Evolutionary conservation across 2,888 invertebrate genomes (phyloP).

Genomic region (Dynastes tityus): DNA sequence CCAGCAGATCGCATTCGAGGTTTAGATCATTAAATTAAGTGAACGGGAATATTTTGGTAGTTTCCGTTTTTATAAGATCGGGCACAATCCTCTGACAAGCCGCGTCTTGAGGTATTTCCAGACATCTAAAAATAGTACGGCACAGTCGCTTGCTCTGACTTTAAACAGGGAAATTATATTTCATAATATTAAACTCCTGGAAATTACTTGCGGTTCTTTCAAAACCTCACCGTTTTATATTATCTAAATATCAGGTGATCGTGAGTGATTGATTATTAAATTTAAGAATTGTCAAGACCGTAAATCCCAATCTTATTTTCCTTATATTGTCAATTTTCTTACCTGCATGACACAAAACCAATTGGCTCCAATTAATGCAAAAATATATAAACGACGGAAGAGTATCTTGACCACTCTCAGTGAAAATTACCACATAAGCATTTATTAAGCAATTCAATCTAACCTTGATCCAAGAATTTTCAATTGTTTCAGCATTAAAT

Average conservation of each 20-base stretch:
- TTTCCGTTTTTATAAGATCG: conserved; percentile 59
- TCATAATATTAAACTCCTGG: conserved; percentile 63
- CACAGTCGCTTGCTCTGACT: conserved; percentile 64
- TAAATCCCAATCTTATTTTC: no score
- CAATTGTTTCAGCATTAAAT: no score
- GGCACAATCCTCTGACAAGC: conserved; percentile 59
- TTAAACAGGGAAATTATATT: conserved; percentile 67
- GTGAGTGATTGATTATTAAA: not conserved
- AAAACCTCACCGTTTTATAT: conserved; percentile 16
- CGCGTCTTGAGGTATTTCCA: conserved; percentile 67
- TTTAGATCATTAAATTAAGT: conserved; percentile 48
- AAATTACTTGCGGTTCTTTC: conserved; percentile 46
- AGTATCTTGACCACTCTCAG: no score
- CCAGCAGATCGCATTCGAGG: conserved; percentile 45
- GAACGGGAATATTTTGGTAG: conserved; percentile 55
- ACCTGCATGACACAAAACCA: no score
- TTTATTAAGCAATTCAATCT: no score
- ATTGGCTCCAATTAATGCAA: no score
- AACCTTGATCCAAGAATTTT: no score
- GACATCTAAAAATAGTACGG: conserved; percentile 67
- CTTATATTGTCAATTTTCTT: no score
- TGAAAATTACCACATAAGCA: no score
- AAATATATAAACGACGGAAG: no score
- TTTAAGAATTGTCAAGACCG: not conserved
- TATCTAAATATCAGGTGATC: conserved; percentile 8